A percentile compares a stretch with the other conserved stretches of the same genome.
Evolutionary conservation across 2,113 vertebrate species (phyloP).

Genomic region (Entomyzon cyanotis): DNA sequence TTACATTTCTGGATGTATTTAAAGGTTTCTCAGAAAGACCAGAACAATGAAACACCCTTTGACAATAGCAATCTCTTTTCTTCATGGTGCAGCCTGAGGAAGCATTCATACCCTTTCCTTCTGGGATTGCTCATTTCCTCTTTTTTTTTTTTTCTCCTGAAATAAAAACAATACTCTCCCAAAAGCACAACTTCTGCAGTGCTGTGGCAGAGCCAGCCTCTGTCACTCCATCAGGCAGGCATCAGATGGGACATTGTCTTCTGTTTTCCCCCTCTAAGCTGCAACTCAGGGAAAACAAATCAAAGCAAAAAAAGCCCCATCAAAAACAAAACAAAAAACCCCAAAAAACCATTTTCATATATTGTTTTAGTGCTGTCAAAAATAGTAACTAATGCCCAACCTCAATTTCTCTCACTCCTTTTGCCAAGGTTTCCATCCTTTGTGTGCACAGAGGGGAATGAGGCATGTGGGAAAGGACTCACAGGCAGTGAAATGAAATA

Average conservation of each 20-base stretch:
- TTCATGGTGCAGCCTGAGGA: background rate
- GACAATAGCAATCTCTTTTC: slow-evolving; percentile 8
- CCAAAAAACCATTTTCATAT: background rate
- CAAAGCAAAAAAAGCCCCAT: background rate
- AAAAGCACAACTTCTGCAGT: background rate
- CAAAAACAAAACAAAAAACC: background rate
- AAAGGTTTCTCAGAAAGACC: slow-evolving; percentile 19
- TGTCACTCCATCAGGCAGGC: background rate
- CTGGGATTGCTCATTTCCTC: slow-evolving; percentile 40
- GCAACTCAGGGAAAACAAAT: background rate
- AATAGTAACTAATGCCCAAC: background rate
- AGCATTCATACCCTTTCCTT: slow-evolving; percentile 32
- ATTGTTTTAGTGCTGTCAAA: background rate
- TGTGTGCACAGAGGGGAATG: background rate
- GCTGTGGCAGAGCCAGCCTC: background rate
- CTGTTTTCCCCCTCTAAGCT: background rate
- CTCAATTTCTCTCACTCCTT: background rate
- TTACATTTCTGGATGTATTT: slow-evolving; percentile 8
- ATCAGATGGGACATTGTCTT: background rate
- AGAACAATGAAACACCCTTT: slow-evolving; percentile 4
- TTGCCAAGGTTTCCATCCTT: slow-evolving; percentile 2
- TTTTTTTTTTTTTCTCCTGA: background rate
- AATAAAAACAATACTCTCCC: background rate
- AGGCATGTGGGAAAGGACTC: background rate
- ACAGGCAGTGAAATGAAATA: background rate